phyloP scores from a whole-genome alignment of 2,888 invertebrate genomes.

The Horisme vitalbata region DNA sequence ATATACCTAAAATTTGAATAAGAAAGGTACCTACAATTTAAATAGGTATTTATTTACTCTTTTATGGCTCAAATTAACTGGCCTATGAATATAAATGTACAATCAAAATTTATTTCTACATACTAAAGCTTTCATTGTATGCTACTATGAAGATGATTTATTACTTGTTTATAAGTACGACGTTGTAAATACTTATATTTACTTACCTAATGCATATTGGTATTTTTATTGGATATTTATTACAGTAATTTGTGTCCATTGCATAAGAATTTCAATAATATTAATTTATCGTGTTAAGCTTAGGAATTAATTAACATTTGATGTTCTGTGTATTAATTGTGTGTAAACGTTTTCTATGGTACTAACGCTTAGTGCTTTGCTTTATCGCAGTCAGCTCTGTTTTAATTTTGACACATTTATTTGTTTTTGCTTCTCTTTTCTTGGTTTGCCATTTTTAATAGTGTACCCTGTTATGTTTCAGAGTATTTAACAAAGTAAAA shows the following conservation, averaged over 20 bases:
- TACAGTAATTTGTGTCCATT: conserved; percentile 64
- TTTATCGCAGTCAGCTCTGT: conserved; percentile 52
- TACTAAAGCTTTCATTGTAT: conserved; percentile 32
- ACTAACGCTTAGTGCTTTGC: conserved; percentile 68
- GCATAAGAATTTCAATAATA: conserved; percentile 51
- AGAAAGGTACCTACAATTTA: background rate
- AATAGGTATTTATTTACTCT: background rate
- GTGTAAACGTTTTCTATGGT: conserved; percentile 55
- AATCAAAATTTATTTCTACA: conserved; percentile 20
- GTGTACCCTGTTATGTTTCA: conserved; percentile 84
- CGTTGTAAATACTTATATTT: conserved; percentile 59
- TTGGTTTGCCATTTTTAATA: conserved; percentile 73
- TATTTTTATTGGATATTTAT: conserved; percentile 56
- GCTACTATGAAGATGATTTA: conserved; percentile 43
- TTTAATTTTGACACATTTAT: conserved; percentile 39
- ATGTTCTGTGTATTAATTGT: conserved; percentile 60
- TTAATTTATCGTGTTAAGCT: conserved; percentile 59
- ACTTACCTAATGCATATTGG: too few species aligned
- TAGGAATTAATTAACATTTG: conserved; percentile 55
- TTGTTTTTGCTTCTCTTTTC: conserved; percentile 44
- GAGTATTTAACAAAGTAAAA: conserved; percentile 98
- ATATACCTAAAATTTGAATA: background rate
- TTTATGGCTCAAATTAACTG: too few species aligned
- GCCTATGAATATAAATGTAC: conserved; percentile 11
- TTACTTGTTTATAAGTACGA: conserved; percentile 38